A percentile compares a stretch with the other conserved stretches of the same genome.
Evolutionary conservation across 2,113 vertebrate species (phyloP).

Genomic region (Stegastes partitus): DNA sequence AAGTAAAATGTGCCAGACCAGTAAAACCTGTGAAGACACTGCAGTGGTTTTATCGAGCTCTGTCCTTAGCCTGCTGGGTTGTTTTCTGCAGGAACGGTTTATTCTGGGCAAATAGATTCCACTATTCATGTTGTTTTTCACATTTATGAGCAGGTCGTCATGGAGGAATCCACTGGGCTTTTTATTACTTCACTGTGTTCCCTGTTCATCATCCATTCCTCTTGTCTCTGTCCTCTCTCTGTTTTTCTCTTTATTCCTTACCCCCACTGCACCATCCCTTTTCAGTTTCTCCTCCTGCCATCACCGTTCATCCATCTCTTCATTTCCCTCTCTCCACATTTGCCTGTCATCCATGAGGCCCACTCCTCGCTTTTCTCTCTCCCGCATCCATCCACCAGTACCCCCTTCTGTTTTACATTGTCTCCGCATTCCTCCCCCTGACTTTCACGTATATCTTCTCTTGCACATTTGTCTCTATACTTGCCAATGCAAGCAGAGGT

Average conservation of each 20-base stretch:
- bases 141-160: conserved; percentile 66
- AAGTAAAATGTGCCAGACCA: conserved; percentile 38
- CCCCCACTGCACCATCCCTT: conserved; percentile 55
- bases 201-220: conserved; percentile 54
- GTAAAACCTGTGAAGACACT: conserved; percentile 37
- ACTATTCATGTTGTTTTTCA: conserved; percentile 69
- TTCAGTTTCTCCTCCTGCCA: conserved; percentile 38
- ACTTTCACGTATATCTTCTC: conserved; percentile 42
- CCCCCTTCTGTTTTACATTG: conserved; percentile 45
- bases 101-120: conserved; percentile 68
- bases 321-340: conserved; percentile 42
- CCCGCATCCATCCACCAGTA: conserved; percentile 25
- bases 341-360: conserved; percentile 47
- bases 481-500: conserved; percentile 45
- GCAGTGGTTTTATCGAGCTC: conserved; percentile 29
- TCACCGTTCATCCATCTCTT: conserved; percentile 55
- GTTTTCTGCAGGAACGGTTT: conserved; percentile 56
- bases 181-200: conserved; percentile 61
- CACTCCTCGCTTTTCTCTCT: conserved; percentile 24
- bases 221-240: conserved; percentile 41
- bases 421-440: conserved; percentile 19
- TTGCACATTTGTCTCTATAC: conserved; percentile 48
- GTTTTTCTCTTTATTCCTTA: conserved; percentile 55
- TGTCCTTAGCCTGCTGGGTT: conserved; percentile 41
- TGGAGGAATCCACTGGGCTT: conserved; percentile 57